These are phyloP conservation scores for Lamprologus tigripictilis DNA, from an alignment of 2,113 vertebrate genomes.

Conservation along the genomic window DNA sequence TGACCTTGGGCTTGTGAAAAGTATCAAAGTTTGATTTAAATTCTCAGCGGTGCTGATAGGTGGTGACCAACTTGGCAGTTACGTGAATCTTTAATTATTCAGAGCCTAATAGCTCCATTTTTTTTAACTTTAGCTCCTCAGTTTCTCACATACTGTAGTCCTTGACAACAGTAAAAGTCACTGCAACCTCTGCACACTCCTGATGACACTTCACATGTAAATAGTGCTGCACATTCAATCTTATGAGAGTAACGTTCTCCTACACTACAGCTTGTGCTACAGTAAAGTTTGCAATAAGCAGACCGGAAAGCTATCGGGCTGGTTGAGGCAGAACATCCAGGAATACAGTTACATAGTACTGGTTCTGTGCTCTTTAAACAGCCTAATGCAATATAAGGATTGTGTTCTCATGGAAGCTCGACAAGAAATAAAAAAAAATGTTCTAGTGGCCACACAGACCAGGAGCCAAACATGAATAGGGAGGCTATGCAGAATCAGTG, in stretches of 20 bases:
- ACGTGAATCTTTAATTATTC: conserved; percentile 14
- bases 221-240: neutral
- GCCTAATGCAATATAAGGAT: neutral
- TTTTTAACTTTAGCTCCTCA: neutral
- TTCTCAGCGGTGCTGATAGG: neutral
- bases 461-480: neutral
- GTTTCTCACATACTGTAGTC: neutral
- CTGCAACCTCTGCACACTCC: neutral
- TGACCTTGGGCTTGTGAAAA: conserved; percentile 12
- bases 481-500: neutral
- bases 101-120: neutral
- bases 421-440: neutral
- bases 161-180: neutral
- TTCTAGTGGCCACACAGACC: neutral
- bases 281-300: neutral
- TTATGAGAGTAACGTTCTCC: neutral
- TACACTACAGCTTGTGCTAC: neutral
- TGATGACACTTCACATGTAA: neutral
- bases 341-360: neutral
- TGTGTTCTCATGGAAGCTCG: neutral
- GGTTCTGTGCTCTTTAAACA: neutral
- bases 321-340: neutral
- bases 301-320: neutral
- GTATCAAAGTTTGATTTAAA: conserved; percentile 7
- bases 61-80: neutral